phyloP scores from a whole-genome alignment of 2,888 invertebrate species.

The Mayetiola destructor region DNA sequence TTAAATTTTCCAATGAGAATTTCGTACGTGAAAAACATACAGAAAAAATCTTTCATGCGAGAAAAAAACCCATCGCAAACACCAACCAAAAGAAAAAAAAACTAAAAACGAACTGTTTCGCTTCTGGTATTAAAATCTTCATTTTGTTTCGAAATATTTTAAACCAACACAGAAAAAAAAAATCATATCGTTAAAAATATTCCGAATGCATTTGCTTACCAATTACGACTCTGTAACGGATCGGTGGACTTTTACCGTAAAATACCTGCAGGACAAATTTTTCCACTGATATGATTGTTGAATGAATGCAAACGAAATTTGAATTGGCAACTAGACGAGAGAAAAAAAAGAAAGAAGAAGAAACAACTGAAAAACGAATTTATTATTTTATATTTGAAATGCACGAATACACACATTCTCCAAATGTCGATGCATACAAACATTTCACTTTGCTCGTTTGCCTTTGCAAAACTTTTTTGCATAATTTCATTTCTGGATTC shows the following conservation, averaged over 20 bases:
- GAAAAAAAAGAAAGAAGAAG: no score
- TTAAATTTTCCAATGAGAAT: no score
- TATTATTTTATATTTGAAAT: conserved; percentile 6
- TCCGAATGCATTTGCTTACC: conserved; percentile 9
- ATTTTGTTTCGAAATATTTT: no score
- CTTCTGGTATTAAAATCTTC: neutral
- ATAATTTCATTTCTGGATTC: no score
- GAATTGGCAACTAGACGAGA: no score
- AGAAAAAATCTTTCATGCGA: neutral
- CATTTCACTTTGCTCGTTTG: no score
- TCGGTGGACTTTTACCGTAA: conserved; percentile 3
- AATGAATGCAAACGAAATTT: neutral
- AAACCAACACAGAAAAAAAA: no score
- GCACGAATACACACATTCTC: neutral
- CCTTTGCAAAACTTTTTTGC: no score
- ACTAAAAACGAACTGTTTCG: neutral
- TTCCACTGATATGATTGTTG: conserved; percentile 1
- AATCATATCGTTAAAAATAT: no score
- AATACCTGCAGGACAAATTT: conserved; percentile 10
- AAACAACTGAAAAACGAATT: no score
- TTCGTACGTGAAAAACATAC: neutral
- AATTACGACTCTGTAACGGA: conserved; percentile 10
- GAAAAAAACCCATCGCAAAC: no score
- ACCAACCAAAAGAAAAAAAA: neutral
- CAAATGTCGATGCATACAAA: neutral